Evolutionary conservation across 2,113 vertebrate species (phyloP), one percentile per base, ranked within the genome.

Genomic region (Pogona vitticeps): DNA sequence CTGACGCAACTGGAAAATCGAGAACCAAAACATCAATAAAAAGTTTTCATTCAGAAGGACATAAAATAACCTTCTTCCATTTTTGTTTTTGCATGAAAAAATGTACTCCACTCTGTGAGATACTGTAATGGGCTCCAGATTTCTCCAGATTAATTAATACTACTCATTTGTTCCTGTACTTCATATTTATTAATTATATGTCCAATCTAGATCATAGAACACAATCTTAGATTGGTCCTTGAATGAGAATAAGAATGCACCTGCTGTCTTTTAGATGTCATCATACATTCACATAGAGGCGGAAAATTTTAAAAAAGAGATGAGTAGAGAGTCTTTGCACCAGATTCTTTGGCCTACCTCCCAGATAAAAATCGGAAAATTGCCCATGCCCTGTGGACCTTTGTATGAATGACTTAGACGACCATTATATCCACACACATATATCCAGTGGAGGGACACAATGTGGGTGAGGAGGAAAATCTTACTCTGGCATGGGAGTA

Each of bases 1-100:
- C 98, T 86, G 98, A 96, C 90, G 98, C 97, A 93, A 98, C 98
- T 98, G 96, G 84, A 96, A n/a, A 96, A 96, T 87, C 92, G 96
- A 91, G 96, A 95, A 93, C 89, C 94, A 92, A 92, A 96, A 96
- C 89, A 95, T 96, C 88, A 80, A 94, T 95, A 93, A 96, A 87
- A 96, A 75, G 71, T 88, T 96, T 67, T 91, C 92, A 91, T 93
- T 88, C 88, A 91, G 92, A 15, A 56, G 72, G 33, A 56, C 86
- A 46, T 36, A 89, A 5, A 70, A 77, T 28, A 68, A 31, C 86
- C 26, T 33, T 46, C n/a, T 40, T 46, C 61, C 79, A 61, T 68
- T 71, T 86, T n/a, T 15, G 31, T 46, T 56, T 92, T 18, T 8
- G 86, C 68, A 80, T 88, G 46, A 86, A 82, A 76, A 28, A 79